Conservation (phyloP, 2,888 invertebrate genomes). For the Celastrina argiolus region DNA sequence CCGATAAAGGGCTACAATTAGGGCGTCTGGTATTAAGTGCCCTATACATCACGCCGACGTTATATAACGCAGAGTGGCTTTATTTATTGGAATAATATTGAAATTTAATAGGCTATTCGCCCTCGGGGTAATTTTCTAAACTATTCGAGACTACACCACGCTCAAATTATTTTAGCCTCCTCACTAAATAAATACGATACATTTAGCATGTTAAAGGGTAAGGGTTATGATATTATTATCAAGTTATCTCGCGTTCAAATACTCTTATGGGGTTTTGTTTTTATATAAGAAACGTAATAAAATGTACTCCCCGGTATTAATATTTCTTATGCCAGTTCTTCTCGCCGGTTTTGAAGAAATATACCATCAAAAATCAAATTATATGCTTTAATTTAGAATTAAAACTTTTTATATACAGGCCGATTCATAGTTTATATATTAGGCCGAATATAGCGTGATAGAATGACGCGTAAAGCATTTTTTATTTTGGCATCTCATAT, state of each 20-base stretch:
- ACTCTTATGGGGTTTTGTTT: neutral
- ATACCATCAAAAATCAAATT: too few relatives aligned
- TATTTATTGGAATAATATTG: slow-evolving; percentile 22
- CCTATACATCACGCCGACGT: neutral
- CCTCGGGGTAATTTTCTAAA: neutral
- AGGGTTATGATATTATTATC: neutral
- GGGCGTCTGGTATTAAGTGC: neutral
- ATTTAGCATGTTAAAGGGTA: slow-evolving; percentile 1
- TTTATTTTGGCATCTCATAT: too few relatives aligned
- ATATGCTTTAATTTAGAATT: too few relatives aligned
- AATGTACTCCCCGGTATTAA: too few relatives aligned
- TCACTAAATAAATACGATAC: neutral
- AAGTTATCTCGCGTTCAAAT: neutral
- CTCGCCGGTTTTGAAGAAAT: too few relatives aligned
- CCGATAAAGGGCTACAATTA: neutral
- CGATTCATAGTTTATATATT: too few relatives aligned
- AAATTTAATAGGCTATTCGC: slow-evolving; percentile 20
- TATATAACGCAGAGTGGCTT: too few relatives aligned
- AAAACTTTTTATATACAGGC: too few relatives aligned
- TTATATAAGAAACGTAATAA: neutral
- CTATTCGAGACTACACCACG: neutral
- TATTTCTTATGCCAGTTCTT: too few relatives aligned
- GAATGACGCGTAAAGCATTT: too few relatives aligned
- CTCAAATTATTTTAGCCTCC: neutral
- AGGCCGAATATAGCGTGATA: too few relatives aligned